Conservation (phyloP, 1,140 invertebrate genomes). For the Diachasma alloeum region DNA sequence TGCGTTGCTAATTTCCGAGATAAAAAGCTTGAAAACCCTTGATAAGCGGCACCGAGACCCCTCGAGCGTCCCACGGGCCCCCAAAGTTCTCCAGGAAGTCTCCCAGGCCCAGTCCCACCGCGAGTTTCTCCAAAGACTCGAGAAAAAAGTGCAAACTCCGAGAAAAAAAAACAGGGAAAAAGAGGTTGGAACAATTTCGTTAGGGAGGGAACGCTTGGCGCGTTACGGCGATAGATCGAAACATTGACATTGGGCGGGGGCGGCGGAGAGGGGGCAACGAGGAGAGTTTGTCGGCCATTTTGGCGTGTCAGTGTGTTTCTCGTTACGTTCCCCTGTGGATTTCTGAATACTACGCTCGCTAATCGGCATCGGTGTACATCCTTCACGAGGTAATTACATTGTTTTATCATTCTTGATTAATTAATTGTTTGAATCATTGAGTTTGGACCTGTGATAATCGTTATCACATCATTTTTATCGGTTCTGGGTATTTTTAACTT, state of each 20-base stretch:
- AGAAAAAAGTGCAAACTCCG: background rate
- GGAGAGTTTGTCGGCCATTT: constrained; percentile 52
- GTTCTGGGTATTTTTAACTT: background rate
- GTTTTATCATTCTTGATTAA: background rate
- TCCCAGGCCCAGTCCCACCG: too few species aligned
- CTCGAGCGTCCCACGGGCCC: too few species aligned
- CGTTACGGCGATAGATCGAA: constrained; percentile 26
- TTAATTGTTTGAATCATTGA: background rate
- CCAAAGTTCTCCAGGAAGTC: too few species aligned
- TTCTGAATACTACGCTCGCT: constrained; percentile 41
- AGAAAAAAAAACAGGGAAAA: background rate
- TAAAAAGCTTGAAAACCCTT: too few species aligned
- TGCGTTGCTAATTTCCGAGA: constrained; percentile 37
- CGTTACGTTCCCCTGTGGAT: constrained; percentile 29
- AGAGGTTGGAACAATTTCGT: background rate
- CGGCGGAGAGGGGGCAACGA: background rate
- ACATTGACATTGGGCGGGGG: constrained; percentile 49
- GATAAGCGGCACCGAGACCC: background rate
- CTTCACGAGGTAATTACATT: constrained; percentile 51
- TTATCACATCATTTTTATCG: background rate
- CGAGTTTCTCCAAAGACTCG: too few species aligned
- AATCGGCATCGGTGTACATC: constrained; percentile 53
- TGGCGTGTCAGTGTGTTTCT: constrained; percentile 52
- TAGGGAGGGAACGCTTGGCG: constrained; percentile 22
- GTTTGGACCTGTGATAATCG: background rate